phyloP scores from a whole-genome alignment of 1,140 invertebrate genomes.

The Nasonia vitripennis region DNA sequence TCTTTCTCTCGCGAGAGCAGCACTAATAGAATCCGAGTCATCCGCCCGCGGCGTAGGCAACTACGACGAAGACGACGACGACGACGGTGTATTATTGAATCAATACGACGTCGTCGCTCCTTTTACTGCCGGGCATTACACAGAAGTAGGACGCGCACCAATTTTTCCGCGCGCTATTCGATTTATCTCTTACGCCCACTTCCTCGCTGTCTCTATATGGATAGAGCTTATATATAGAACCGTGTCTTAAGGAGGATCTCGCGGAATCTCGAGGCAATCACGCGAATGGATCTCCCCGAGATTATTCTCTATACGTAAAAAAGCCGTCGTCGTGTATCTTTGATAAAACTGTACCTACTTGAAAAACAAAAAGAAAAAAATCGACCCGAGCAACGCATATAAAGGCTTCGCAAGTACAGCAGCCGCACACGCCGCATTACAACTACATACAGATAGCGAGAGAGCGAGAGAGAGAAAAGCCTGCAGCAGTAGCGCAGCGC shows the following conservation, averaged over 20 bases:
- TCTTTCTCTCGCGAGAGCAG: too few species aligned
- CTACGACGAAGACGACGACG: neutral
- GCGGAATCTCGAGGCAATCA: neutral
- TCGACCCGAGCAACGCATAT: neutral
- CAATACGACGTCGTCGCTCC: neutral
- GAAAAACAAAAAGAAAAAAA: neutral
- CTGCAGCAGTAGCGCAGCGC: neutral
- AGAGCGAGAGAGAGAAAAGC: neutral
- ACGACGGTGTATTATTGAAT: conserved; percentile 14
- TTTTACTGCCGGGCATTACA: conserved; percentile 15
- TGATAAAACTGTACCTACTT: too few species aligned
- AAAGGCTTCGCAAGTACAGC: neutral
- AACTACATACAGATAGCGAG: neutral
- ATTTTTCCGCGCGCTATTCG: conserved; percentile 9
- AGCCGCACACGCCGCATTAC: neutral
- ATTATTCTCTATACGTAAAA: neutral
- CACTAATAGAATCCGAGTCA: neutral
- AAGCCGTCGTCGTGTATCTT: too few species aligned
- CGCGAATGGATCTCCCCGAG: neutral
- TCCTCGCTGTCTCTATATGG: neutral
- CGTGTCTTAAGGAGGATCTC: neutral
- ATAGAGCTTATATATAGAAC: too few species aligned
- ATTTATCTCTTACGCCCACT: neutral
- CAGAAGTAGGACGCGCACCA: conserved; percentile 6
- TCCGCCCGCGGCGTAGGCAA: too few species aligned